Conservation (phyloP, 2,113 vertebrate genomes). For the Amphilophus citrinellus region DNA sequence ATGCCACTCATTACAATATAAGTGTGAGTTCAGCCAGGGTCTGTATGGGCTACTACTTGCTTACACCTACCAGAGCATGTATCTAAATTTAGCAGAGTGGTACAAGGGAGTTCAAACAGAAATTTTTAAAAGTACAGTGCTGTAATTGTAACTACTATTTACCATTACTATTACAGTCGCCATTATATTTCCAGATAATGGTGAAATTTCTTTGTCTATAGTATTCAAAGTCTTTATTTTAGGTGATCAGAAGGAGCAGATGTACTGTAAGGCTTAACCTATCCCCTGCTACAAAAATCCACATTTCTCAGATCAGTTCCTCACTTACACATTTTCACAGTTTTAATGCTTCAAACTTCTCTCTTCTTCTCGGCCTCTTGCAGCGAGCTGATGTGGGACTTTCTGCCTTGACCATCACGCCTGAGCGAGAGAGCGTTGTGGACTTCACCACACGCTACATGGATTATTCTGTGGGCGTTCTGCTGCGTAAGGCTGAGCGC, state of each 20-base stretch:
- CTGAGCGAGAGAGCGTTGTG: slow-evolving; percentile 95
- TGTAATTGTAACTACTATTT: background rate
- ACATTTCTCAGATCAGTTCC: background rate
- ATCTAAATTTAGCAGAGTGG: background rate
- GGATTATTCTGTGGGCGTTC: slow-evolving; percentile 97
- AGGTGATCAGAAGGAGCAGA: background rate
- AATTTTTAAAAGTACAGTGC: background rate
- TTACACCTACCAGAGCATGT: background rate
- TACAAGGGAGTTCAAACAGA: background rate
- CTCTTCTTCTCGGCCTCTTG: slow-evolving; percentile 40
- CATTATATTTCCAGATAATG: background rate
- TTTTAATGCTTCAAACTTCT: slow-evolving; percentile 9
- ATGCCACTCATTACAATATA: background rate
- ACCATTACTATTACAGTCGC: background rate
- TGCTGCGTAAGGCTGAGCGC: slow-evolving; percentile 94
- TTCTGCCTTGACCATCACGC: slow-evolving; percentile 97
- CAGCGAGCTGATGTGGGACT: slow-evolving; percentile 97
- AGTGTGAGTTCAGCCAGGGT: background rate
- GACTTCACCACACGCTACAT: slow-evolving; percentile 98
- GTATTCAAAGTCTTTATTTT: background rate
- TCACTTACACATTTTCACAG: slow-evolving; percentile 28
- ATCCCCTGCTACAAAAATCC: background rate
- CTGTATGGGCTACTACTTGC: background rate
- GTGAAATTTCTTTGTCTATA: background rate
- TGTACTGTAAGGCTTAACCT: background rate